A percentile compares a stretch with the other conserved stretches of the same genome.
phyloP scores from a whole-genome alignment of 2,797 vertebrate genomes.

The Scolopax bukidnonensis region DNA sequence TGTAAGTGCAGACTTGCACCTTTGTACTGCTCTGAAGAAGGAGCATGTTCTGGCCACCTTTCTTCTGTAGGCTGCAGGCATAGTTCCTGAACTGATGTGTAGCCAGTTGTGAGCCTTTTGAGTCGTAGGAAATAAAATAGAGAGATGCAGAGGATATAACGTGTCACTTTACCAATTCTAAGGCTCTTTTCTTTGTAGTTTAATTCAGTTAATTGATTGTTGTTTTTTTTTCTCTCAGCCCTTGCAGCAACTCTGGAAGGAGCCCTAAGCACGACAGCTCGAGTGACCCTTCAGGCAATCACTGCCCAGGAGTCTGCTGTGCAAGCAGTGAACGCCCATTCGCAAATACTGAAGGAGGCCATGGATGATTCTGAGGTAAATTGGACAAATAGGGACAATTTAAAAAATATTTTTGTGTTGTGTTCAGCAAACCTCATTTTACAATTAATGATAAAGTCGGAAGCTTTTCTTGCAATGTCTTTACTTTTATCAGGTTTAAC shows the following conservation, averaged over 20 bases:
- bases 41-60: background rate
- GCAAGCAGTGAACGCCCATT: constrained; percentile 85
- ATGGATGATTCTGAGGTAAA: constrained; percentile 92
- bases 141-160: background rate
- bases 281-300: constrained; percentile 87
- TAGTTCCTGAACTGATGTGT: background rate
- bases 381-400: background rate
- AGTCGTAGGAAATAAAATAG: background rate
- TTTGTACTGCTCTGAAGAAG: background rate
- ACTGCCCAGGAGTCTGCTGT: constrained; percentile 91
- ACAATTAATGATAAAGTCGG: background rate
- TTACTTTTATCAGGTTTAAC: background rate
- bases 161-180: background rate
- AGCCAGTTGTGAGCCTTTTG: no score
- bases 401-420: no score
- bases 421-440: background rate
- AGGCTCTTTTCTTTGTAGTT: background rate
- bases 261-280: constrained; percentile 82
- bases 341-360: constrained; percentile 86
- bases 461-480: background rate
- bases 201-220: background rate
- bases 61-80: background rate
- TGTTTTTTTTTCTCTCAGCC: constrained; percentile 69
- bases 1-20: background rate
- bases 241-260: constrained; percentile 85